Evolutionary conservation across 2,888 invertebrate species (phyloP).

Genomic region (Operophtera brumata): DNA sequence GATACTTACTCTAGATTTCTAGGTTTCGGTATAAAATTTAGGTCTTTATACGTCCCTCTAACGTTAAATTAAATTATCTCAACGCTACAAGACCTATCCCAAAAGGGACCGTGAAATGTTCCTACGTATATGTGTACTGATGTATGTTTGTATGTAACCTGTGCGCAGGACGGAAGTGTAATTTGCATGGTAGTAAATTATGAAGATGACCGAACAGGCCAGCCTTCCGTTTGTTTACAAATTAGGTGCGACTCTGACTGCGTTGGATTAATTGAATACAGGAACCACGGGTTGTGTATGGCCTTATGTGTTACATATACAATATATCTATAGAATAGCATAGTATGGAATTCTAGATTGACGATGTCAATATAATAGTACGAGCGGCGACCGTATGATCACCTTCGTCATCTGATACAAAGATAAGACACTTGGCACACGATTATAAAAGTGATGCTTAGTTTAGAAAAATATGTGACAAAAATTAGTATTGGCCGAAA

Average conservation of each 20-base stretch:
- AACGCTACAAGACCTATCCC: neutral
- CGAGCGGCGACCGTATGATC: too few species aligned
- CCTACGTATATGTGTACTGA: neutral
- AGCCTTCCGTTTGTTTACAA: conserved; percentile 55
- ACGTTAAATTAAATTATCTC: neutral
- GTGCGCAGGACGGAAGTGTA: conserved; percentile 49
- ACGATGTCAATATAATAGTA: too few species aligned
- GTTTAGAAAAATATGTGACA: too few species aligned
- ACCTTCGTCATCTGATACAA: too few species aligned
- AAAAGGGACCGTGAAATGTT: conserved; percentile 1
- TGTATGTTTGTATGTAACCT: conserved; percentile 16
- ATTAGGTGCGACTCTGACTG: conserved; percentile 55
- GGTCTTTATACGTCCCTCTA: neutral
- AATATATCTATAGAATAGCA: neutral
- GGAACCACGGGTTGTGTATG: conserved; percentile 7
- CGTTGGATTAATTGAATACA: conserved; percentile 34
- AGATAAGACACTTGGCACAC: too few species aligned
- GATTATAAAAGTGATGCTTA: too few species aligned
- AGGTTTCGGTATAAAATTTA: neutral
- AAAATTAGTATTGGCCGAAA: too few species aligned
- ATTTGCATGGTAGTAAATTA: conserved; percentile 64
- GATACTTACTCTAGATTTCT: neutral
- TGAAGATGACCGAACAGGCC: conserved; percentile 55
- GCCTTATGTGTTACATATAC: conserved; percentile 13
- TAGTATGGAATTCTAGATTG: neutral